Evolutionary conservation across 2,888 invertebrate genomes (phyloP).

Genomic region (Cryptophagus acutangulus): DNA sequence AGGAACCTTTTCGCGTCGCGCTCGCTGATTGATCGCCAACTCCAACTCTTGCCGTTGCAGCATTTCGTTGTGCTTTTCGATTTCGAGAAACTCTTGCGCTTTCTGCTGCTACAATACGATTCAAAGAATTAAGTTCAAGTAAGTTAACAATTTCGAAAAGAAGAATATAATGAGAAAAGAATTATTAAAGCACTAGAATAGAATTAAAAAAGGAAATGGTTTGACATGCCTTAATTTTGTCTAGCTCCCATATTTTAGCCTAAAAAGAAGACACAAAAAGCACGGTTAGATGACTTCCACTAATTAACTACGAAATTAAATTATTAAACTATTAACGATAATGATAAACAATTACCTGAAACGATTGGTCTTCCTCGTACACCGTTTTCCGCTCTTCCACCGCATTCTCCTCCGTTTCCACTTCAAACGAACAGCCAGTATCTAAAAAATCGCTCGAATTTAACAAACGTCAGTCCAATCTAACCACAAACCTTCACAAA

Average conservation of each 20-base stretch:
- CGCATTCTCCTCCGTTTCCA: background rate
- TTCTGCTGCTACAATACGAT: constrained; percentile 50
- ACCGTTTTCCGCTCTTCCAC: background rate
- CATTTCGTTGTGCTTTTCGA: constrained; percentile 61
- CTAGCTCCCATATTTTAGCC: constrained; percentile 56
- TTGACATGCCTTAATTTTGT: constrained; percentile 58
- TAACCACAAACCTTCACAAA: constrained; percentile 57
- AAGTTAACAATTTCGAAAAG: constrained; percentile 8
- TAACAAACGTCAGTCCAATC: too few relatives aligned
- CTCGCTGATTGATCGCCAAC: constrained; percentile 59
- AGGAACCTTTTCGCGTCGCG: constrained; percentile 56
- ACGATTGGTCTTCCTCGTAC: too few relatives aligned
- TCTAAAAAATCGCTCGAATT: too few relatives aligned
- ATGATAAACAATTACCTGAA: too few relatives aligned
- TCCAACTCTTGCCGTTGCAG: constrained; percentile 61
- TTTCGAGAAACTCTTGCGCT: constrained; percentile 51
- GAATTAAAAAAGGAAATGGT: too few relatives aligned
- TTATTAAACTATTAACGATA: too few relatives aligned
- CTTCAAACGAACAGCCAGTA: constrained; percentile 2
- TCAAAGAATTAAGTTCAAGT: too few relatives aligned
- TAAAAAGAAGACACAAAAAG: constrained; percentile 46
- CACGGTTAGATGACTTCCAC: background rate
- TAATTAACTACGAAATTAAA: background rate
- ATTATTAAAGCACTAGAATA: too few relatives aligned
- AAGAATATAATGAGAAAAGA: constrained; percentile 11